A percentile compares a stretch with the other conserved stretches of the same genome.
Conservation (phyloP, 2,888 invertebrate genomes). For the Lamellibrachia columna region DNA sequence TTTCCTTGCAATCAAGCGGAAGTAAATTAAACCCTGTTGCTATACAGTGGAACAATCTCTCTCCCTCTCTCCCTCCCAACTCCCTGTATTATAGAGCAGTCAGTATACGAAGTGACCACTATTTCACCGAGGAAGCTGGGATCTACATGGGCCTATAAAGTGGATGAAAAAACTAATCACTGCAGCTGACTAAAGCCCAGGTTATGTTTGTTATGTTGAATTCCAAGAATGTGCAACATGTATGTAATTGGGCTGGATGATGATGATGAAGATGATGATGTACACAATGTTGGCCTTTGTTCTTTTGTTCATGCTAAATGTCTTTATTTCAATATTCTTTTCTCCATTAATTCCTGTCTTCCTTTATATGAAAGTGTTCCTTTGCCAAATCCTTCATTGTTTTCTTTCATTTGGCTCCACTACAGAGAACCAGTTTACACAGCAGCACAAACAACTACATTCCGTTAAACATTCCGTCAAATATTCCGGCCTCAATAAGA, state of each 20-base stretch:
- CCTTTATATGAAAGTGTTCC: neutral
- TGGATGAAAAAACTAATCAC: neutral
- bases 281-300: neutral
- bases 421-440: neutral
- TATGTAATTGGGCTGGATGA: neutral
- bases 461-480: neutral
- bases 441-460: neutral
- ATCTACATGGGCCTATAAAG: neutral
- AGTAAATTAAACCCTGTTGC: constrained; percentile 1
- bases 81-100: neutral
- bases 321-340: neutral
- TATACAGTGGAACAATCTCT: neutral
- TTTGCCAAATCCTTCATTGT: neutral
- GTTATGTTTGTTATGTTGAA: neutral
- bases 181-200: too few species aligned
- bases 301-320: neutral
- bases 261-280: neutral
- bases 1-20: neutral
- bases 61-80: too few species aligned
- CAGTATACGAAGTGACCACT: neutral
- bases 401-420: neutral
- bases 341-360: neutral
- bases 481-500: neutral
- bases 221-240: neutral
- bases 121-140: neutral